These are phyloP conservation scores for Tethea ocularis DNA, from an alignment of 2,888 invertebrate species.

Conservation along the genomic window DNA sequence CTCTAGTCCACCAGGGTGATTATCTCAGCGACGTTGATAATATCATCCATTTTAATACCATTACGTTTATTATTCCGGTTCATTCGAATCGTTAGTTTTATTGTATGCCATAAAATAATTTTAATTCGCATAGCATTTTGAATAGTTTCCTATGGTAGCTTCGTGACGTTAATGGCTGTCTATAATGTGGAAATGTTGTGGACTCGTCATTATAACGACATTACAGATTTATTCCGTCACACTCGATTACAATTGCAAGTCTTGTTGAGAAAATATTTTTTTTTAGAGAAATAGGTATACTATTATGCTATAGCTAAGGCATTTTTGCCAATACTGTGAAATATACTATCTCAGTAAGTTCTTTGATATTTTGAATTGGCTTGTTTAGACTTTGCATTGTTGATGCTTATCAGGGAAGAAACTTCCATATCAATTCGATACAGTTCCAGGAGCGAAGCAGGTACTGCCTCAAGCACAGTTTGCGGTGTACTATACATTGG, in stretches of 20 bases:
- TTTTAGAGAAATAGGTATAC: neutral
- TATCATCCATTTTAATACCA: neutral
- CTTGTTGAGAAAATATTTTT: constrained; percentile 20
- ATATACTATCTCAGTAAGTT: too few relatives aligned
- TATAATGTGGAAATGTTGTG: constrained; percentile 26
- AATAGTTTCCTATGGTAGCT: constrained; percentile 19
- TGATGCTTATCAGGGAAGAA: neutral
- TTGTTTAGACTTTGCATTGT: neutral
- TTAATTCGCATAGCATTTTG: constrained; percentile 23
- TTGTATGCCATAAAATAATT: constrained; percentile 17
- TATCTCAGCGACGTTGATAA: neutral
- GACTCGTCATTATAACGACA: constrained; percentile 53
- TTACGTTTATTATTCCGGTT: neutral
- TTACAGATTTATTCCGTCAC: constrained; percentile 64
- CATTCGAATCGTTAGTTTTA: constrained; percentile 4
- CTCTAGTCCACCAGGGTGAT: neutral
- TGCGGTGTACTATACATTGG: constrained; percentile 11
- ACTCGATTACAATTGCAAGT: constrained; percentile 35
- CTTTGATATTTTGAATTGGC: too few relatives aligned
- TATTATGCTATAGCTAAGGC: too few relatives aligned
- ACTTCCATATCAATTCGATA: neutral
- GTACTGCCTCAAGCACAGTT: neutral
- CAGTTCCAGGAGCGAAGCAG: neutral
- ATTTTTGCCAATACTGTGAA: too few relatives aligned
- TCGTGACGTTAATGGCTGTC: constrained; percentile 14